Evolutionary conservation across 2,113 vertebrate genomes (phyloP).

Genomic region (Pachypanchax playfairii): DNA sequence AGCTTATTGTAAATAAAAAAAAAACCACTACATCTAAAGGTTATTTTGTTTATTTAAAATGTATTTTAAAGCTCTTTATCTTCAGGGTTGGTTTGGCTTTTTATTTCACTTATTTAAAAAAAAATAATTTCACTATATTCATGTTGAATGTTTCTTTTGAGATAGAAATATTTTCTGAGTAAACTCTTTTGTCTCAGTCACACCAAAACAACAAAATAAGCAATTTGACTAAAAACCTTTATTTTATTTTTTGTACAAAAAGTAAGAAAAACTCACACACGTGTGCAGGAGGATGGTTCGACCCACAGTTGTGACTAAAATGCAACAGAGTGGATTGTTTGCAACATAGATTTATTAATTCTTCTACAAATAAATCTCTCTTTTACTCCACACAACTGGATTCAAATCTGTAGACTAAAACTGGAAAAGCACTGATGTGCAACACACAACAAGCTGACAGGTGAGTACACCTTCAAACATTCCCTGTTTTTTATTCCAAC

Average conservation of each 20-base stretch:
- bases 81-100: no score
- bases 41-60: no score
- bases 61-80: no score
- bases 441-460: slow-evolving; percentile 11
- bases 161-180: not conserved
- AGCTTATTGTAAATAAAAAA: no score
- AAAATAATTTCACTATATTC: no score
- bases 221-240: slow-evolving; percentile 39
- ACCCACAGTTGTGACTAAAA: slow-evolving; percentile 32
- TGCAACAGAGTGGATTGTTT: slow-evolving; percentile 42
- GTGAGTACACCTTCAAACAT: slow-evolving; percentile 26
- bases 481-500: slow-evolving; percentile 21
- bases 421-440: slow-evolving; percentile 22
- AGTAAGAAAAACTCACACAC: slow-evolving; percentile 2
- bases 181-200: no score
- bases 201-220: slow-evolving; percentile 28
- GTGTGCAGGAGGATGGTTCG: slow-evolving; percentile 6
- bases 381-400: slow-evolving; percentile 19
- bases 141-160: not conserved
- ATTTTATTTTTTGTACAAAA: slow-evolving; percentile 38
- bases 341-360: slow-evolving; percentile 56
- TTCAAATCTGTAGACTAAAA: not conserved
- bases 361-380: slow-evolving; percentile 33
- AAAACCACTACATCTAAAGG: no score
- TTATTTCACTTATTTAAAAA: no score